Conservation (phyloP, 1,140 invertebrate species). For the Saccostrea glomerata region DNA sequence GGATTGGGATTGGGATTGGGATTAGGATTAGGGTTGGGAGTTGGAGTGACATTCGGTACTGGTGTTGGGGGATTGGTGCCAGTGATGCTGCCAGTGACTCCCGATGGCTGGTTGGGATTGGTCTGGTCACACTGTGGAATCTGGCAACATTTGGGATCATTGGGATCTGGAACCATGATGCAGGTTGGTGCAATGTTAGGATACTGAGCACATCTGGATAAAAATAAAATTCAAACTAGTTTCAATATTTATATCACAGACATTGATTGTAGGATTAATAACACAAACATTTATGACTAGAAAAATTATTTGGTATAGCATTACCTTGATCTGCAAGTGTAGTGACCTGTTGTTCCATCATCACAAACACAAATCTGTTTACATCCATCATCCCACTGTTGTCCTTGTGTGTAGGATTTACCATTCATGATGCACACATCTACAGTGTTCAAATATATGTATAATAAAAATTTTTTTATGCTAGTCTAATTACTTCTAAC, state of each 20-base stretch:
- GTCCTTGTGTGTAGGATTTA: slow-evolving; percentile 59
- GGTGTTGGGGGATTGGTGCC: slow-evolving; percentile 52
- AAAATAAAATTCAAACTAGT: background rate
- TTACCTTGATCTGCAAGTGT: slow-evolving; percentile 63
- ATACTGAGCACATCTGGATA: slow-evolving; percentile 67
- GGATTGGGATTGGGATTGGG: slow-evolving; percentile 55
- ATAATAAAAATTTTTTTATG: background rate
- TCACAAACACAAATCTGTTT: slow-evolving; percentile 64
- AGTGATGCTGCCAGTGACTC: slow-evolving; percentile 59
- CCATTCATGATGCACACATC: slow-evolving; percentile 65
- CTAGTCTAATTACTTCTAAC: background rate
- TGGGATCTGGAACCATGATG: slow-evolving; percentile 68
- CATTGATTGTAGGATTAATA: background rate
- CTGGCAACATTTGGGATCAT: slow-evolving; percentile 69
- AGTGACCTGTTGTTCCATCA: slow-evolving; percentile 64
- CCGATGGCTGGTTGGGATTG: slow-evolving; percentile 52
- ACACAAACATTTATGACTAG: background rate
- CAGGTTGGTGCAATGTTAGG: slow-evolving; percentile 61
- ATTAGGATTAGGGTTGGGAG: slow-evolving; percentile 54
- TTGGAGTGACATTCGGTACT: slow-evolving; percentile 40
- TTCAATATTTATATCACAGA: background rate
- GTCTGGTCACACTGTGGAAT: slow-evolving; percentile 64
- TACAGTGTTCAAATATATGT: background rate
- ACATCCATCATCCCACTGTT: slow-evolving; percentile 65
- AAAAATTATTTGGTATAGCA: background rate